These are phyloP conservation scores for Tringa solitaria DNA, from an alignment of 2,113 vertebrate genomes.

Conservation along the genomic window DNA sequence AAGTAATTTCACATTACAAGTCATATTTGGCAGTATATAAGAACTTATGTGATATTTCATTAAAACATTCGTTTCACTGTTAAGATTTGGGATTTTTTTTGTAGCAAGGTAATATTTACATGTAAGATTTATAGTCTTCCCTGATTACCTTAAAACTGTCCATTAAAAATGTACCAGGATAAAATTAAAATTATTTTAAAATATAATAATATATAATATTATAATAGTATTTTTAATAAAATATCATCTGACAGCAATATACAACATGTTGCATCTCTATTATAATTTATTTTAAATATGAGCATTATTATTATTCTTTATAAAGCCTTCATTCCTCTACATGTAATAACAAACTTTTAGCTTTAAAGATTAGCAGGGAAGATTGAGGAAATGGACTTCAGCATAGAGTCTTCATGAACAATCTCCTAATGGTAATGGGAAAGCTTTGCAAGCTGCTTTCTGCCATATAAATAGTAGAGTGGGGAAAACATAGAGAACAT, in stretches of 20 bases:
- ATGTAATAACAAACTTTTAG: neutral
- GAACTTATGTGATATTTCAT: neutral
- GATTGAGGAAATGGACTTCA: neutral
- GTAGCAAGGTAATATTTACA: neutral
- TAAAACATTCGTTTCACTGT: neutral
- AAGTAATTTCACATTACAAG: neutral
- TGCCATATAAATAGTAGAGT: neutral
- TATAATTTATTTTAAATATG: neutral
- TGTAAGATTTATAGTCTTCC: slow-evolving; percentile 9
- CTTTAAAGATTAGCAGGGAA: neutral
- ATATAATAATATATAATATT: neutral
- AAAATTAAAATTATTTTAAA: slow-evolving; percentile 54
- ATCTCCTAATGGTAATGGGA: neutral
- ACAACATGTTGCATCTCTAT: neutral
- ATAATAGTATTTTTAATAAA: slow-evolving; percentile 14
- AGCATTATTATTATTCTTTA: neutral
- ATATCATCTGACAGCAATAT: neutral
- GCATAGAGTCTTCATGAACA: neutral
- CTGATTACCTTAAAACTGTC: slow-evolving; percentile 49
- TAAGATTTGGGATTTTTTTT: neutral
- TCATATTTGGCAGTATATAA: neutral
- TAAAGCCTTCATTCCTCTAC: neutral
- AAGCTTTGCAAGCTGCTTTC: neutral
- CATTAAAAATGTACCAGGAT: slow-evolving; percentile 62
- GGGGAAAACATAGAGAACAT: neutral